phyloP scores from a whole-genome alignment of 2,113 vertebrate species.

The Archocentrus centrarchus region DNA sequence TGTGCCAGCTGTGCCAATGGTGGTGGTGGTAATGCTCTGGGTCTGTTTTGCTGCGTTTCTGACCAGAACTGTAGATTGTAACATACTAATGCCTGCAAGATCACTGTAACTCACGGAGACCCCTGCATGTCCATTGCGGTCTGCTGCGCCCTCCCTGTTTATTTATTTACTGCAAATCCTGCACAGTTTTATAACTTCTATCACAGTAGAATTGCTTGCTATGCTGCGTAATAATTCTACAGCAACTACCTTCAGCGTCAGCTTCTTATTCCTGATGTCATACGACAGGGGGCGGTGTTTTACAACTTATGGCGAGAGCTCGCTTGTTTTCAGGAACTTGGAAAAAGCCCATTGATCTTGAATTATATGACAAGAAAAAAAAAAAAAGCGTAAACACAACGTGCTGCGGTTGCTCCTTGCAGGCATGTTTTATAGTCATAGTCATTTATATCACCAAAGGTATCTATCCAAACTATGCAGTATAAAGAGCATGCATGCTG shows the following conservation, averaged over 20 bases:
- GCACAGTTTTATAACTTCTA: neutral
- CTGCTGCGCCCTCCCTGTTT: neutral
- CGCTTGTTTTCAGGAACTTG: neutral
- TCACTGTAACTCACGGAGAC: neutral
- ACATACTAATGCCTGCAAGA: neutral
- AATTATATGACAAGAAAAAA: neutral
- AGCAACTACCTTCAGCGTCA: neutral
- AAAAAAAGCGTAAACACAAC: neutral
- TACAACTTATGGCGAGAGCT: neutral
- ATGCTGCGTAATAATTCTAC: neutral
- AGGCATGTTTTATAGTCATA: neutral
- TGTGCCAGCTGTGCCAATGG: too few relatives aligned
- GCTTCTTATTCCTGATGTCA: neutral
- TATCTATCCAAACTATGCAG: neutral
- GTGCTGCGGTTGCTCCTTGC: neutral
- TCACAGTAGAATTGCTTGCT: neutral
- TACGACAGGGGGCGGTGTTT: constrained; percentile 45
- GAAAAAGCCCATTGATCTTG: neutral
- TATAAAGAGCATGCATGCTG: neutral
- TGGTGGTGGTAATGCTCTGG: too few relatives aligned
- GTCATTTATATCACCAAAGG: neutral
- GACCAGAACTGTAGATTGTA: neutral
- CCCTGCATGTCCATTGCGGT: neutral
- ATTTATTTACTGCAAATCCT: neutral
- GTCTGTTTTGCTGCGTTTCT: too few relatives aligned